Evolutionary conservation across 1,140 invertebrate species (phyloP).

Genomic region (Zaprionus davidi): DNA sequence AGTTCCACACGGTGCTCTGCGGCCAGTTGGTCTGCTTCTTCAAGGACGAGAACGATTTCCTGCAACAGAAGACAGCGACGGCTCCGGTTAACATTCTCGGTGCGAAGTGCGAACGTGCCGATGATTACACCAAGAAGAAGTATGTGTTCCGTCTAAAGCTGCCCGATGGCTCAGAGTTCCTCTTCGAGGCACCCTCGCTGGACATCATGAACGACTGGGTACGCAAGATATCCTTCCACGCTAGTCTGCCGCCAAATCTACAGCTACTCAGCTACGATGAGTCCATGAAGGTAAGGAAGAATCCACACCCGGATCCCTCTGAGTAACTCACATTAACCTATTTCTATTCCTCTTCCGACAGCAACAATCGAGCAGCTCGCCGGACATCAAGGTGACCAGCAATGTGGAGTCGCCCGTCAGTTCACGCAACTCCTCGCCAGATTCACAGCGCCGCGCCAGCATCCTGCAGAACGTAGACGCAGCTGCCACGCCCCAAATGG

Average conservation of each 20-base stretch:
- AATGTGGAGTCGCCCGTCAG: slow-evolving; percentile 80
- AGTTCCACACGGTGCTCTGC: slow-evolving; percentile 97
- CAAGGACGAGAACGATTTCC: slow-evolving; percentile 96
- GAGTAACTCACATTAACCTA: not conserved
- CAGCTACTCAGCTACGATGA: slow-evolving; percentile 94
- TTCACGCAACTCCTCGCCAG: slow-evolving; percentile 83
- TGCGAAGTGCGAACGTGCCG: slow-evolving; percentile 91
- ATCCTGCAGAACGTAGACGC: slow-evolving; percentile 50
- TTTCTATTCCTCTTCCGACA: slow-evolving; percentile 4
- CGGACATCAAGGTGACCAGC: slow-evolving; percentile 80
- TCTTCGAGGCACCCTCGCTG: slow-evolving; percentile 91
- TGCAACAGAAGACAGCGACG: slow-evolving; percentile 93
- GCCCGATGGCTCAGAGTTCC: slow-evolving; percentile 96
- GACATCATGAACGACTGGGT: slow-evolving; percentile 96
- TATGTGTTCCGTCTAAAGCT: slow-evolving; percentile 95
- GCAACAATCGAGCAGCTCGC: slow-evolving; percentile 83
- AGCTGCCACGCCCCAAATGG: slow-evolving; percentile 78
- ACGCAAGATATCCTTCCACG: slow-evolving; percentile 96
- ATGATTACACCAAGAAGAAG: slow-evolving; percentile 97
- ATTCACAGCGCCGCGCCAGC: slow-evolving; percentile 78
- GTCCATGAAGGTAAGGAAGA: slow-evolving; percentile 75
- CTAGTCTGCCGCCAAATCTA: slow-evolving; percentile 94
- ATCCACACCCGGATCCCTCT: not conserved
- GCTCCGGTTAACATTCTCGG: slow-evolving; percentile 96
- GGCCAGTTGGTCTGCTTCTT: slow-evolving; percentile 99